Evolutionary conservation across 2,888 invertebrate genomes (phyloP).

Genomic region (Oxytorus armatus): DNA sequence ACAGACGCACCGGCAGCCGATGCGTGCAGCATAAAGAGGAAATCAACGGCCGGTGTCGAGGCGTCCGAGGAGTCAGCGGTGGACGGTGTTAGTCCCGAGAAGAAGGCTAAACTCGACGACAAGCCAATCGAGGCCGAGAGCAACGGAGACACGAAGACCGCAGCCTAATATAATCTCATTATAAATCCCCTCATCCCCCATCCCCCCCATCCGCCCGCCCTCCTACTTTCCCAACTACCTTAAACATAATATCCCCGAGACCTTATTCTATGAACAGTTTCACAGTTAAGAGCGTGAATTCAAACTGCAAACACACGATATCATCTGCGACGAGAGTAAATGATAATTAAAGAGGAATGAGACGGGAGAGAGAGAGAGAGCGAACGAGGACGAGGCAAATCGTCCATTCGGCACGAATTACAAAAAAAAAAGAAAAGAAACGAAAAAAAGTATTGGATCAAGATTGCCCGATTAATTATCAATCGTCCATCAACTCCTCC

Average conservation of each 20-base stretch:
- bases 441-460: constrained; percentile 12
- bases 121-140: constrained; percentile 86
- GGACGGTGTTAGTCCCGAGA: constrained; percentile 89
- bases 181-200: constrained; percentile 68
- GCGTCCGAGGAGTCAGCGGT: constrained; percentile 78
- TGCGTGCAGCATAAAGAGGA: constrained; percentile 88
- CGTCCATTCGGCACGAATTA: constrained; percentile 29
- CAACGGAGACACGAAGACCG: constrained; percentile 86
- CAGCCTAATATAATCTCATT: constrained; percentile 73
- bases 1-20: constrained; percentile 79
- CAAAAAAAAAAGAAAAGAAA: constrained; percentile 23
- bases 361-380: constrained; percentile 14
- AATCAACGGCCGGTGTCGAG: constrained; percentile 86
- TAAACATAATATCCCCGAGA: constrained; percentile 65
- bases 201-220: not conserved
- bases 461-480: constrained; percentile 24
- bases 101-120: constrained; percentile 90
- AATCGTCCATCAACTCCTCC: not conserved
- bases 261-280: constrained; percentile 67
- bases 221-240: constrained; percentile 46
- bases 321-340: constrained; percentile 43
- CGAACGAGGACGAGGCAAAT: constrained; percentile 23
- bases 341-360: constrained; percentile 20
- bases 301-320: constrained; percentile 52
- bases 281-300: constrained; percentile 66